Evolutionary conservation across 2,113 vertebrate species (phyloP).

Genomic region (Barbus barbus): DNA sequence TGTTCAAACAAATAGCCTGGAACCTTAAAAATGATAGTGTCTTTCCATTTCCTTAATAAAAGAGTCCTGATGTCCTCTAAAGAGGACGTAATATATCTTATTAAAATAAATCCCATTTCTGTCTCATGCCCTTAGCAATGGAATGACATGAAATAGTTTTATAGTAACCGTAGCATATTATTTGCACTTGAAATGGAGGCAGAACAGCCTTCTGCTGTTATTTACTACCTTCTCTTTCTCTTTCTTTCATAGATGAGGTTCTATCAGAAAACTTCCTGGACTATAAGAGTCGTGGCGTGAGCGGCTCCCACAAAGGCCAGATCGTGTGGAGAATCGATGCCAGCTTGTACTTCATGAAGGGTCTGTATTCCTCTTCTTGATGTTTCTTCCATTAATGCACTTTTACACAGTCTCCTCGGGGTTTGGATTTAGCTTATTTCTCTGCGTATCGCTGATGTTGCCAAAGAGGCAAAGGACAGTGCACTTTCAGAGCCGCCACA

Average conservation of each 20-base stretch:
- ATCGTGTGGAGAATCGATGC: constrained; percentile 97
- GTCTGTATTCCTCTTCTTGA: constrained; percentile 78
- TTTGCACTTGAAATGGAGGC: too few species aligned
- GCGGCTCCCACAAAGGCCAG: constrained; percentile 92
- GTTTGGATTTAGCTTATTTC: neutral
- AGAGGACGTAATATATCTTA: too few species aligned
- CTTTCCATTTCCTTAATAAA: too few species aligned
- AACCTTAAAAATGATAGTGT: too few species aligned
- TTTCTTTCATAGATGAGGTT: constrained; percentile 82
- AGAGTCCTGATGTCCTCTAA: too few species aligned
- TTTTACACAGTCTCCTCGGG: neutral
- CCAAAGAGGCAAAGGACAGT: neutral
- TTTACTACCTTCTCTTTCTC: neutral
- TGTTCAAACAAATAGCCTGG: too few species aligned
- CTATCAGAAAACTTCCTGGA: constrained; percentile 96
- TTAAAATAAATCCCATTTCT: too few species aligned
- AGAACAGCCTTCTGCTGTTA: neutral
- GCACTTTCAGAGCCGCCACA: neutral
- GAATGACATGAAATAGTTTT: too few species aligned
- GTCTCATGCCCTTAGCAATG: too few species aligned
- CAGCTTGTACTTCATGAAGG: constrained; percentile 85
- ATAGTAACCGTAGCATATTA: too few species aligned
- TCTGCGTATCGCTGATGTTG: neutral
- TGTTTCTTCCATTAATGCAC: neutral
- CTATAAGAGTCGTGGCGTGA: constrained; percentile 97